Evolutionary conservation across 2,888 invertebrate species (phyloP).

Genomic region (Phalera bucephala): DNA sequence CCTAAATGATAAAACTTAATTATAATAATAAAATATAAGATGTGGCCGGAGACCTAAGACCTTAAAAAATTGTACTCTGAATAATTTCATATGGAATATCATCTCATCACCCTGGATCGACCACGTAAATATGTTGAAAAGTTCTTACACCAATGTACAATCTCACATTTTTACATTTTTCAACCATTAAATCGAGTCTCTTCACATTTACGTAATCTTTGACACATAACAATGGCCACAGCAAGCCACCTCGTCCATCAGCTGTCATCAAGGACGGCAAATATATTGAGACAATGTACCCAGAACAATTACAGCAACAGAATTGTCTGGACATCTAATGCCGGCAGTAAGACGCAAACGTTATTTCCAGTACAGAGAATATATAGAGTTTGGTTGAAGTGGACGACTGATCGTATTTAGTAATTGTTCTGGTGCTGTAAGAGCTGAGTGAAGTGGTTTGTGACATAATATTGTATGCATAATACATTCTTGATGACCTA

Average conservation of each 20-base stretch:
- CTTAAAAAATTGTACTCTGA: too few species aligned
- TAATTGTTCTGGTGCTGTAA: not conserved
- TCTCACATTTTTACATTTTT: slow-evolving; percentile 1
- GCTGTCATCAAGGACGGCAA: slow-evolving; percentile 46
- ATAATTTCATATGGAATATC: too few species aligned
- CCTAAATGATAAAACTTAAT: too few species aligned
- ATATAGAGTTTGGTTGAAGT: not conserved
- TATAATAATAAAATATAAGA: too few species aligned
- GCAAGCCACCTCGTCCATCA: slow-evolving; percentile 36
- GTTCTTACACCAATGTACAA: too few species aligned
- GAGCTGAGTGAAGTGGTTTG: too few species aligned
- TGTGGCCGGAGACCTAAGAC: too few species aligned
- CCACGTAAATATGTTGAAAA: too few species aligned
- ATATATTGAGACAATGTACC: slow-evolving; percentile 40
- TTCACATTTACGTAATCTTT: slow-evolving; percentile 21
- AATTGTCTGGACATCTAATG: slow-evolving; percentile 6
- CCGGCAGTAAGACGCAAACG: slow-evolving; percentile 1
- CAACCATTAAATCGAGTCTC: slow-evolving; percentile 1
- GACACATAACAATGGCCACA: slow-evolving; percentile 24
- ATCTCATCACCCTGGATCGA: too few species aligned
- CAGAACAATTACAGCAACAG: slow-evolving; percentile 18
- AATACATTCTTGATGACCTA: too few species aligned
- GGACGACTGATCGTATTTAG: not conserved
- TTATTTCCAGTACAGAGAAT: not conserved
- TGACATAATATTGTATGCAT: too few species aligned